Base-by-base conservation (phyloP, 2,888 invertebrate species). In the Harmothoe impar region DNA sequence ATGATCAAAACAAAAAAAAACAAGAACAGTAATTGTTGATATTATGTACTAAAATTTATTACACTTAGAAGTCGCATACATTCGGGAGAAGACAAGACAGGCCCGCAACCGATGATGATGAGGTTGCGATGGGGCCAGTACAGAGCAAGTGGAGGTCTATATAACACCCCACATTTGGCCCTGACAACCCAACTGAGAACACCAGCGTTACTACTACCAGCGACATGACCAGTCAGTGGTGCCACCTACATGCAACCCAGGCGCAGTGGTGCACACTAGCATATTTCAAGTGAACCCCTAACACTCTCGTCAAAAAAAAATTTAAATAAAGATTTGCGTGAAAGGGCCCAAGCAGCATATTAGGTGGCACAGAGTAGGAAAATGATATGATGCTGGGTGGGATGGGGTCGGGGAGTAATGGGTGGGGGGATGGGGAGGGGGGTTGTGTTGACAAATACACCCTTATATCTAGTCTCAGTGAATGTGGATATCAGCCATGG, bases 21-120 rank as follows among this genome's bases (percentile, higher is more conserved):
- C 62, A 62, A 7, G 5, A 3, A 3, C 62, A 62, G 3, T n/a
- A n/a, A n/a, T n/a, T n/a, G n/a, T 72, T 72, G 72, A 81, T 81
- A 86, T 86, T 54, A 86, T 86, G 33, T 86, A 86, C 86, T 86
- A 86, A 86, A 86, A 86, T 86, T 86, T 86, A 86, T 86, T 86
- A 86, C 86, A 86, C 86, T 86, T 52, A 86, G 56, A 86, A 86
- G 86, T 86, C 86, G 86, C 86, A 86, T 86, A 86, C 86, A 86
- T 86, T 56, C 86, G 29, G 86, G 7, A 86, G 52, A 54, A 31
- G 86, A 86, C 86, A 54, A 86, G 52, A 86, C 56, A 86, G 54
- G 54, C 86, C 86, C 29, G 86, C 86, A 54, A 56, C 52, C 81
- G 25, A n/a, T 25, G 31, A 7, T n/a, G 77, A 31, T 15, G 43